phyloP scores from a whole-genome alignment of 2,113 vertebrate species.

The Sakesphorus luctuosus region DNA sequence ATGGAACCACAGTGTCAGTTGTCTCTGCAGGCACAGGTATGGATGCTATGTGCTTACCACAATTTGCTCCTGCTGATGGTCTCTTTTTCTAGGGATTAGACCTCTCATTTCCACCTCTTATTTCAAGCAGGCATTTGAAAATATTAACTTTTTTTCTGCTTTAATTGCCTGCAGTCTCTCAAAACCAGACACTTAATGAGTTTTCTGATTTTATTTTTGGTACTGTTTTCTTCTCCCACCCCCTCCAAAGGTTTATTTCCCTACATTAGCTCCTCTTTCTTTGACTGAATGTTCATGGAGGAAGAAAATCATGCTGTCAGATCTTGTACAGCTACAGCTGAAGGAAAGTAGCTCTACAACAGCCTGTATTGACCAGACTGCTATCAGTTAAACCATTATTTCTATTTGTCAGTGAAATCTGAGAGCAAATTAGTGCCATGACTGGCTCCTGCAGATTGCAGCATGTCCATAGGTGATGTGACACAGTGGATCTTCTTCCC shows the following conservation, averaged over 20 bases:
- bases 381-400: not conserved
- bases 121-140: not conserved
- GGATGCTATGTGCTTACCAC: not conserved
- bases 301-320: not conserved
- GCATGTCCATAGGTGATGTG: not conserved
- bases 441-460: not conserved
- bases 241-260: not conserved
- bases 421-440: not conserved
- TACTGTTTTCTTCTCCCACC: not conserved
- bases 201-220: not conserved
- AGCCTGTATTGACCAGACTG: not conserved
- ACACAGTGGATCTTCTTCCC: rapidly evolving
- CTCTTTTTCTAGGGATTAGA: not conserved
- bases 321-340: not conserved
- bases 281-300: not conserved
- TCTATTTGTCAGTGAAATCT: not conserved
- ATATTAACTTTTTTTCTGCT: not conserved
- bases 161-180: not conserved
- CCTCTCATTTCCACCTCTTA: not conserved
- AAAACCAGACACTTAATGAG: not conserved
- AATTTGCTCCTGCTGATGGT: not conserved
- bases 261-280: not conserved
- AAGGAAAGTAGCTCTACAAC: not conserved
- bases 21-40: not conserved
- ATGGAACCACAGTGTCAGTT: not conserved